Percentiles rank a stretch among this genome's conserved stretches.
Conservation (phyloP, 2,888 invertebrate species). For the Spisula subtruncata region DNA sequence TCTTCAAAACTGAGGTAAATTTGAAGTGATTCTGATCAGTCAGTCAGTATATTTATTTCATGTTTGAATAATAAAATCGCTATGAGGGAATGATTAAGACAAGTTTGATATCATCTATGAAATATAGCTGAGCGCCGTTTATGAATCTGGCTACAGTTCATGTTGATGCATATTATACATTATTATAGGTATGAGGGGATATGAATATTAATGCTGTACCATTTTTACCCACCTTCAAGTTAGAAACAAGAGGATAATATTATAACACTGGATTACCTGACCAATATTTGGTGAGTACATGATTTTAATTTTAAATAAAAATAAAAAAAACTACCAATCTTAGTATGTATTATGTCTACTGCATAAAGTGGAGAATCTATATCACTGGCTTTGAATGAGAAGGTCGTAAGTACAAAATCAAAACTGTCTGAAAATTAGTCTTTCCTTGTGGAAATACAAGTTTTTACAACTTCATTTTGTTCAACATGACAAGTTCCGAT, state of each 20-base stretch:
- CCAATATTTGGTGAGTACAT: neutral
- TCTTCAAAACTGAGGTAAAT: neutral
- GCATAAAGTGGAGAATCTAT: too few species aligned
- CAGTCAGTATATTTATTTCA: neutral
- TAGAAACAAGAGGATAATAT: neutral
- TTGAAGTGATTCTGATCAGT: neutral
- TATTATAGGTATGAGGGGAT: constrained; percentile 17
- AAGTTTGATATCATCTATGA: neutral
- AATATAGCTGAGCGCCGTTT: neutral
- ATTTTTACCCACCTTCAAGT: constrained; percentile 26
- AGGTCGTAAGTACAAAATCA: too few species aligned
- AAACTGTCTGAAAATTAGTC: too few species aligned
- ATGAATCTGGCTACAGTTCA: neutral
- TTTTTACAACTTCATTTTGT: too few species aligned
- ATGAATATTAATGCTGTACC: constrained; percentile 46
- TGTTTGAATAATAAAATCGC: neutral
- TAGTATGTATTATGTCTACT: too few species aligned
- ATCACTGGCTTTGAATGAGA: too few species aligned
- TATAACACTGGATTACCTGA: neutral
- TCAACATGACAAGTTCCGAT: too few species aligned
- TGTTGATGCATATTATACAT: constrained; percentile 12
- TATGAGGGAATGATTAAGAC: neutral
- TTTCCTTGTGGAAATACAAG: too few species aligned
- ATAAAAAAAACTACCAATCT: too few species aligned
- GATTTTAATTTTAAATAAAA: neutral